phyloP scores from a whole-genome alignment of 35 echinoderm and acorn worm genomes.

The Ophioderma brevispina region DNA sequence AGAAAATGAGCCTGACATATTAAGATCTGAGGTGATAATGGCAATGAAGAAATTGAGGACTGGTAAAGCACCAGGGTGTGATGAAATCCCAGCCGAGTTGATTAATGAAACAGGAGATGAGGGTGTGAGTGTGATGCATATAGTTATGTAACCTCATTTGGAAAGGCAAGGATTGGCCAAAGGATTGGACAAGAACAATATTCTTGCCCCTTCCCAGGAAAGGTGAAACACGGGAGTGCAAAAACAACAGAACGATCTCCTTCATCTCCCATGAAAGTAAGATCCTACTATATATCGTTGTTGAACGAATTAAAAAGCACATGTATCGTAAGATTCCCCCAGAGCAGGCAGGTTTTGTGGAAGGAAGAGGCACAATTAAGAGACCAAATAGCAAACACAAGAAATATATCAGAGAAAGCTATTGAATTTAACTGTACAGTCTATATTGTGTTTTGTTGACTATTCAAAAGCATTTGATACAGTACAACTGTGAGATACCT shows the following conservation, averaged over 20 bases:
- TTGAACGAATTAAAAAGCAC: background rate
- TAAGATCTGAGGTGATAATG: background rate
- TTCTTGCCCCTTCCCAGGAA: slow-evolving; percentile 26
- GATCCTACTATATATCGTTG: slow-evolving; percentile 35
- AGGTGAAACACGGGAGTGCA: slow-evolving; percentile 38
- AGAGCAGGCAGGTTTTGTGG: slow-evolving; percentile 51
- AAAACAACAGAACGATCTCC: slow-evolving; percentile 44
- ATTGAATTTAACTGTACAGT: slow-evolving; percentile 12
- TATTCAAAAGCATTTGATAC: slow-evolving; percentile 60
- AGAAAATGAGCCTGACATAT: background rate
- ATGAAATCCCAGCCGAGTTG: slow-evolving; percentile 18
- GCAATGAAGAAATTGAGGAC: slow-evolving; percentile 6
- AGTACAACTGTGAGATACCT: slow-evolving; percentile 10
- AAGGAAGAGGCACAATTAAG: slow-evolving; percentile 57
- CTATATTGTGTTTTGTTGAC: slow-evolving; percentile 59
- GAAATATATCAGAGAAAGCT: slow-evolving; percentile 48
- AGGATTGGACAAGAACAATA: slow-evolving; percentile 27
- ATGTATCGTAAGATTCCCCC: slow-evolving; percentile 25
- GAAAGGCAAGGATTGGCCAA: slow-evolving; percentile 45
- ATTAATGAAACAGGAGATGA: background rate
- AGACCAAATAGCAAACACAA: slow-evolving; percentile 56
- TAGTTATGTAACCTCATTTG: slow-evolving; percentile 48
- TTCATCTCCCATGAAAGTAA: slow-evolving; percentile 58
- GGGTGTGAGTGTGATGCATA: background rate
- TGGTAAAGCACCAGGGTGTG: slow-evolving; percentile 3